Evolutionary conservation across 2,797 vertebrate species (phyloP).

Genomic region (Chaunax sp.): DNA sequence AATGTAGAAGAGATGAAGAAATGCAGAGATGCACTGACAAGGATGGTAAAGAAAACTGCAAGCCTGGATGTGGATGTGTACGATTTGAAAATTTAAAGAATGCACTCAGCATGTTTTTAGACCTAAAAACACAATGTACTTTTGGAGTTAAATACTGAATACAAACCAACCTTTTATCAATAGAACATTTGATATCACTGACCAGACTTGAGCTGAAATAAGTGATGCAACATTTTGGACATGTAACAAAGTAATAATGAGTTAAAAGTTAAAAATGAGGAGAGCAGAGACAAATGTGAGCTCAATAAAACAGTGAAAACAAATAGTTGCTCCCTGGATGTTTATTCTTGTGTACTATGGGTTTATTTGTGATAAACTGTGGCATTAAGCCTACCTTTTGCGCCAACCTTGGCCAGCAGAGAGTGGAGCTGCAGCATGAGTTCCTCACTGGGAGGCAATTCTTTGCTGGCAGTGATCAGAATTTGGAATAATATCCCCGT

Average conservation of each 20-base stretch:
- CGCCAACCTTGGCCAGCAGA: conserved; percentile 94
- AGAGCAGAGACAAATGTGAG: not conserved
- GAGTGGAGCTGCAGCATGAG: conserved; percentile 95
- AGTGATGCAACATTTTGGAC: too few relatives aligned
- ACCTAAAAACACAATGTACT: not conserved
- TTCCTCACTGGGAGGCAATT: conserved; percentile 89
- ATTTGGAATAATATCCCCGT: conserved; percentile 93
- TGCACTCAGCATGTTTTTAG: not conserved
- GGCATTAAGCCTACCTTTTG: conserved; percentile 86
- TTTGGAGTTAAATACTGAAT: not conserved
- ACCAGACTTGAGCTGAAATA: too few relatives aligned
- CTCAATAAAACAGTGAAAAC: not conserved
- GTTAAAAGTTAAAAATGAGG: not conserved
- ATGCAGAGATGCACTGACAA: not conserved
- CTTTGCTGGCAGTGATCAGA: conserved; percentile 89
- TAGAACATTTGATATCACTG: too few relatives aligned
- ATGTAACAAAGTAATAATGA: too few relatives aligned
- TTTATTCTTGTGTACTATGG: not conserved
- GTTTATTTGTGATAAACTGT: not conserved
- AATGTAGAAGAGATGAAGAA: not conserved
- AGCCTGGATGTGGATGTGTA: too few relatives aligned
- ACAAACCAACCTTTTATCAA: not conserved
- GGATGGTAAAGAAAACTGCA: too few relatives aligned
- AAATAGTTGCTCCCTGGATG: not conserved
- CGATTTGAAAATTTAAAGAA: not conserved